phyloP scores from a whole-genome alignment of 1,140 invertebrate species.

The Brachionus sp. region DNA sequence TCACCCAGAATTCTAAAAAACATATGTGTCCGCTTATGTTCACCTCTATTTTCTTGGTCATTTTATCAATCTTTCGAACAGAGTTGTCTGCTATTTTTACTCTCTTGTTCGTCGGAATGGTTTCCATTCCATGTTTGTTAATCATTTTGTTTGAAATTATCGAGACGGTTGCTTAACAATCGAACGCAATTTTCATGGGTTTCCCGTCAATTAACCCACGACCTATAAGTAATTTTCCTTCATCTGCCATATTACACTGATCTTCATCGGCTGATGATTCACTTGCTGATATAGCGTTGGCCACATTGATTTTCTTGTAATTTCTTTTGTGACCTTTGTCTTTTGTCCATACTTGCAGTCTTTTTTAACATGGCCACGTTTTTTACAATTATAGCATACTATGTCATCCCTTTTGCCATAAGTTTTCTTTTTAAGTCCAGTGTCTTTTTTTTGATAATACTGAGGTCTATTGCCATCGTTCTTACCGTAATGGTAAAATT shows the following conservation, averaged over 20 bases:
- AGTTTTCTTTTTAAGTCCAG: background rate
- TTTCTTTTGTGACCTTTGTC: background rate
- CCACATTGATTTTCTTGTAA: background rate
- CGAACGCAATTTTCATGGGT: background rate
- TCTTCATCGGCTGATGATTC: background rate
- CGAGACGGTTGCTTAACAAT: background rate
- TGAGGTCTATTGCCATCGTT: background rate
- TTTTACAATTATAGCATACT: background rate
- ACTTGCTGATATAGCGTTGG: background rate
- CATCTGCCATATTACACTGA: background rate
- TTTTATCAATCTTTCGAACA: background rate
- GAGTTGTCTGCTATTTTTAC: background rate
- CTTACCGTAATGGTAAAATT: background rate
- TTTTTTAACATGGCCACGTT: background rate
- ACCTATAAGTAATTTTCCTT: background rate
- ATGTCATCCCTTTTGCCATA: background rate
- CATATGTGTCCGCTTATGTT: background rate
- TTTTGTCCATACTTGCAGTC: background rate
- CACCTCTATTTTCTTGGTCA: too few species aligned
- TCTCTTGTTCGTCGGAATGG: background rate
- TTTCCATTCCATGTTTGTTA: background rate
- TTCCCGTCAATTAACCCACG: background rate
- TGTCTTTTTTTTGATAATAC: background rate
- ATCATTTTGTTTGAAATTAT: background rate
- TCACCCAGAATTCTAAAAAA: background rate